phyloP scores from a whole-genome alignment of 2,113 vertebrate species.

The Microtus ochrogaster region DNA sequence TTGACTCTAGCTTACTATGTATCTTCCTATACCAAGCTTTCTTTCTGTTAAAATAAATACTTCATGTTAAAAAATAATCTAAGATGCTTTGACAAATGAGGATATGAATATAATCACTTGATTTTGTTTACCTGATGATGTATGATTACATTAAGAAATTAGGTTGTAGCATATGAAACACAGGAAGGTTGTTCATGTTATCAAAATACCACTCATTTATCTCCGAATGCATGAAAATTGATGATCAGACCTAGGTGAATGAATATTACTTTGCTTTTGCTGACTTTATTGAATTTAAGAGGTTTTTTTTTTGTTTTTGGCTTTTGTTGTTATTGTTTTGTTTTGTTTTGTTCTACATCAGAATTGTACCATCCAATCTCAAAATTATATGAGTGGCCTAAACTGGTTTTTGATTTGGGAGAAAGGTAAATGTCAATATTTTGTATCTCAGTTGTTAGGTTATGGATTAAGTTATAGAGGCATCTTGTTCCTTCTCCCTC shows the following conservation, averaged over 20 bases:
- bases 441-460: neutral
- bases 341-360: neutral
- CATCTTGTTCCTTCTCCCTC: neutral
- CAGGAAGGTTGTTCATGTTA: neutral
- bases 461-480: neutral
- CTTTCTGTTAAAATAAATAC: neutral
- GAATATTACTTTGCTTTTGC: neutral
- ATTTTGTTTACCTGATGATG: neutral
- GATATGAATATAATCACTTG: neutral
- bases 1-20: neutral
- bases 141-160: constrained; percentile 7
- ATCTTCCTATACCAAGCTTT: neutral
- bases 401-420: constrained; percentile 38
- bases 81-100: constrained; percentile 9
- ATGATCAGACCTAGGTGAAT: neutral
- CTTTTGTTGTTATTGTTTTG: too few species aligned
- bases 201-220: neutral
- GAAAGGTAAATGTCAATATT: neutral
- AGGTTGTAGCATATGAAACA: neutral
- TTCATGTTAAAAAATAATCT: neutral
- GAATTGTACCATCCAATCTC: neutral
- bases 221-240: neutral
- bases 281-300: neutral
- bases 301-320: too few species aligned
- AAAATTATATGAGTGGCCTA: neutral